Percentiles rank a stretch among this genome's conserved stretches.
These are phyloP conservation scores for Caranx melampygus DNA, from an alignment of 2,113 vertebrate genomes.

Conservation along the genomic window DNA sequence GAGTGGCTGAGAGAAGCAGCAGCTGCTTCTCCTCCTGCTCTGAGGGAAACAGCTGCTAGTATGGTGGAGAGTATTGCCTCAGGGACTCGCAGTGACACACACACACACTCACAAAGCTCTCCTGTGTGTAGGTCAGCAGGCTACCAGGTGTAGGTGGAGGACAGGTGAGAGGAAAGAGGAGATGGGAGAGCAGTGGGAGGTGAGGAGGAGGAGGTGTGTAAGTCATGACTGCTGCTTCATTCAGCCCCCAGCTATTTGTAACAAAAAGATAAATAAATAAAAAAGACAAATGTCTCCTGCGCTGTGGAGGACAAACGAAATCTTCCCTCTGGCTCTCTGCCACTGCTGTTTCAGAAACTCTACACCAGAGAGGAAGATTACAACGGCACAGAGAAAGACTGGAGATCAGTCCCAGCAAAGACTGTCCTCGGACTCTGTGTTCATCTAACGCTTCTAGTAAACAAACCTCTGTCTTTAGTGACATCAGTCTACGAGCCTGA, in stretches of 20 bases:
- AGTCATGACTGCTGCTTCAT: constrained; percentile 35
- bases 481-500: too few species aligned
- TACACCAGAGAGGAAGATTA: background rate
- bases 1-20: constrained; percentile 2
- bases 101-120: constrained; percentile 10
- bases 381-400: background rate
- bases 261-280: constrained; percentile 50
- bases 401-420: background rate
- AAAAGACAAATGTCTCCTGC: constrained; percentile 46
- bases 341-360: constrained; percentile 43
- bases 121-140: constrained; percentile 40
- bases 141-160: constrained; percentile 56
- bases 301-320: constrained; percentile 56
- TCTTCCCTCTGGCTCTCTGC: constrained; percentile 20
- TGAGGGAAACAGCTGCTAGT: constrained; percentile 36
- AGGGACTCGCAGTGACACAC: too few species aligned
- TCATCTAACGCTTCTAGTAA: too few species aligned
- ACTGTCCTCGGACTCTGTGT: too few species aligned
- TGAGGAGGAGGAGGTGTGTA: constrained; percentile 13
- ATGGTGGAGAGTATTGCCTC: constrained; percentile 9
- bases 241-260: constrained; percentile 54
- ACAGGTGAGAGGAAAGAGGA: constrained; percentile 22
- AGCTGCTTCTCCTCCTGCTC: constrained; percentile 28
- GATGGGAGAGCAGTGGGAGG: background rate
- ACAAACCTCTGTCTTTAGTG: too few species aligned